Percentiles rank a stretch among this genome's conserved stretches.
phyloP scores from a whole-genome alignment of 2,888 invertebrate species.

The Oxyteleia sp. region DNA sequence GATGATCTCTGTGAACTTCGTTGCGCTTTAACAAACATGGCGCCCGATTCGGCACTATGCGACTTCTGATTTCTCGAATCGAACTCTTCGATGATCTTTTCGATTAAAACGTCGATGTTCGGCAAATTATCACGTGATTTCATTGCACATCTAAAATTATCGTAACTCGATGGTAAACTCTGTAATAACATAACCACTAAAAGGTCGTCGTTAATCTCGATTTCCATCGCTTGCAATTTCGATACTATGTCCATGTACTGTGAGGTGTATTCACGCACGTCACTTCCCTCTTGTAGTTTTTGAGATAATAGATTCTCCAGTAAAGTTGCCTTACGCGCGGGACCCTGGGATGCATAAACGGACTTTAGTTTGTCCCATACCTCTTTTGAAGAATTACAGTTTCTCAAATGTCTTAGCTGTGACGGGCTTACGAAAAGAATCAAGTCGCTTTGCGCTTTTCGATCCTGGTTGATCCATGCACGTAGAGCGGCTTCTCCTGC shows the following conservation, averaged over 20 bases:
- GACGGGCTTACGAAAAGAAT: neutral
- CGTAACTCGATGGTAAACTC: conserved; percentile 2
- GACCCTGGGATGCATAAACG: neutral
- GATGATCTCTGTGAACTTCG: no score
- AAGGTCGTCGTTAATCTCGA: conserved; percentile 41
- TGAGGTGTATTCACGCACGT: conserved; percentile 56
- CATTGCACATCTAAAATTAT: neutral
- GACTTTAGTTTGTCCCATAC: neutral
- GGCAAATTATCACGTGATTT: neutral
- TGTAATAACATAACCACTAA: conserved; percentile 35
- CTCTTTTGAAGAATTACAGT: neutral
- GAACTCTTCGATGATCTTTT: neutral
- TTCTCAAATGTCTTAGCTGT: neutral
- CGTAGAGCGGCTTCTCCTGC: neutral
- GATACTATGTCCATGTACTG: neutral
- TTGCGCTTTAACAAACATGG: neutral
- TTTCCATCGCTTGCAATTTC: conserved; percentile 72
- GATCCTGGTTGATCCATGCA: neutral
- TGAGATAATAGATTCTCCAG: neutral
- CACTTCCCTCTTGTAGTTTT: neutral
- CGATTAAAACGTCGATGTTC: neutral
- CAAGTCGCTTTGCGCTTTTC: neutral
- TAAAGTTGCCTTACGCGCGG: neutral
- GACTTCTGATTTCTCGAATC: neutral
- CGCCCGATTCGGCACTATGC: neutral